Percentiles rank a stretch among this genome's conserved stretches.
Evolutionary conservation across 2,797 vertebrate species (phyloP).

Genomic region (Carapus acus): DNA sequence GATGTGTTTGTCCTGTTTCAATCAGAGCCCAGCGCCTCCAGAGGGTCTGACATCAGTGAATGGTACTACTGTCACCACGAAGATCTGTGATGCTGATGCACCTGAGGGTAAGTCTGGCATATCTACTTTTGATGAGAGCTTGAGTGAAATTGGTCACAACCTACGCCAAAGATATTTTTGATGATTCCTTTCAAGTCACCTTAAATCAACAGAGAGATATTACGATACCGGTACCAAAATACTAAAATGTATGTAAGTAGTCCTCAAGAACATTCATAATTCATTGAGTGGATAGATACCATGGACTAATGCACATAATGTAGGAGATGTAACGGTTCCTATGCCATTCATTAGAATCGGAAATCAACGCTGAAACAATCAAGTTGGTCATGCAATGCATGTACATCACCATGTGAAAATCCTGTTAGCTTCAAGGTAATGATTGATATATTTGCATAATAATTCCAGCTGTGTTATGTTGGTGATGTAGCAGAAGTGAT

Average conservation of each 20-base stretch:
- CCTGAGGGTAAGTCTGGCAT: conserved; percentile 81
- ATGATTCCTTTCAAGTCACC: no score
- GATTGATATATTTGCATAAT: conserved; percentile 41
- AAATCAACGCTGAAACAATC: conserved; percentile 49
- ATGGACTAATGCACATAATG: conserved; percentile 55
- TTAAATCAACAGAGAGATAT: no score
- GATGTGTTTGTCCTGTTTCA: conserved; percentile 8
- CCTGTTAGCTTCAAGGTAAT: conserved; percentile 31
- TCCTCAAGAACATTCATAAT: conserved; percentile 15
- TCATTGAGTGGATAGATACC: conserved; percentile 52
- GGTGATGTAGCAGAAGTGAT: conserved; percentile 3
- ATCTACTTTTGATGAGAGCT: conserved; percentile 24
- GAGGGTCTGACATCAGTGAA: conserved; percentile 66
- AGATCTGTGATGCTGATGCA: conserved; percentile 88
- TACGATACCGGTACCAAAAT: no score
- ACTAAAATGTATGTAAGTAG: conserved; percentile 22
- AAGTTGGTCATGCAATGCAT: no score
- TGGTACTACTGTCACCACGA: conserved; percentile 67
- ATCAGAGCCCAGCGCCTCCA: conserved; percentile 71
- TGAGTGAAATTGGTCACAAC: conserved; percentile 30
- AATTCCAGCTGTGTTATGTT: conserved; percentile 9
- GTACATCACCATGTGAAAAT: conserved; percentile 16
- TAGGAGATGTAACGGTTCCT: conserved; percentile 42
- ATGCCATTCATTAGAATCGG: conserved; percentile 50
- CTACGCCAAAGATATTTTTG: no score